Base-by-base conservation (phyloP, 2,888 invertebrate species). In the Caenorhabditis afra region DNA sequence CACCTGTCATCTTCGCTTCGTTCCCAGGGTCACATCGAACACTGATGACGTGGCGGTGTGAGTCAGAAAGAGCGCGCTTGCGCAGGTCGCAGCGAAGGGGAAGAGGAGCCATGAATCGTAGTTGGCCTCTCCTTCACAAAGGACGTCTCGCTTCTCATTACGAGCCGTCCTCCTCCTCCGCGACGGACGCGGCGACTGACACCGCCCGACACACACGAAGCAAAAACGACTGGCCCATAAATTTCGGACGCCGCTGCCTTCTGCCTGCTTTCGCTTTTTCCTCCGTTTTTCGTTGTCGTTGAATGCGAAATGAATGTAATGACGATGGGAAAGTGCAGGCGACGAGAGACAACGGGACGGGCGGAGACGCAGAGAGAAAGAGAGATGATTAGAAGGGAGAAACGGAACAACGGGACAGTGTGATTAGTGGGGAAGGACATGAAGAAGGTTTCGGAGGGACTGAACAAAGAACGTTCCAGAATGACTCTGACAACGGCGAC, bases 401-500 rank as follows among this genome's bases (percentile, higher is more conserved):
- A 50, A 29, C 10, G n/a, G 29, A 16, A 37, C 53, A 55, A 50
- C 53, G 18, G 44, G 44, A 53, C 41, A 39, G 53, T n/a, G 44
- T 53, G 41, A 50, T 58, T 20, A 67, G 11, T 35, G 10, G n/a
- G 7, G 29, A 44, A 22, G 12, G n/a, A 20, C 2, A 41, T 14
- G 11, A 2, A 37, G n/a, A 37, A 5, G 37, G 11, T 37, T 37
- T 37, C 37, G 5, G 22, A 11, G 29, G 16, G 52, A 16, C 52
- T n/a, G n/a, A 23, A 52, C 10, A n/a, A 23, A 23, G 20, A 22
- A 29, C 11, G 5, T 79, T 80, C 23, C 75, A 80, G 80, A 70
- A 74, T 18, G 83, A 81, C 18, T 78, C 79, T 5, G 84, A 82
- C 35, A 74, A 68, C 23, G 75, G 81, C 8, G 84, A 84, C 50